phyloP scores from a whole-genome alignment of 2,797 vertebrate genomes.

The Bufotes viridis region DNA sequence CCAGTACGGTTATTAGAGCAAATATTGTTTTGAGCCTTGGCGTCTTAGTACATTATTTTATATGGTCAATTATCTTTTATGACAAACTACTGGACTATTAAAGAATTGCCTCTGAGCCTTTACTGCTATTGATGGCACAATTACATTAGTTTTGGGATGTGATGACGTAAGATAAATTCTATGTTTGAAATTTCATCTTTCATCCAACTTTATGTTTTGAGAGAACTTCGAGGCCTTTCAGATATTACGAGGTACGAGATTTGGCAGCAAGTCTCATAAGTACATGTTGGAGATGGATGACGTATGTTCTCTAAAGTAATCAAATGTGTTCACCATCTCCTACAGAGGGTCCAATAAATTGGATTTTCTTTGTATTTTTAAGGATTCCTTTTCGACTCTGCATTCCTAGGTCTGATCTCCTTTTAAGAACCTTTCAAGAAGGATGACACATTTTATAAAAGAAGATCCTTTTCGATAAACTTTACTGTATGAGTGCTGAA shows the following conservation, averaged over 20 bases:
- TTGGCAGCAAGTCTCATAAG: neutral
- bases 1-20: neutral
- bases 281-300: constrained; percentile 13
- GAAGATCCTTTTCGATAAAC: constrained; percentile 1
- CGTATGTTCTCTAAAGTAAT: constrained; percentile 20
- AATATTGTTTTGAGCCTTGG: neutral
- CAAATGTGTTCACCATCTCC: constrained; percentile 5
- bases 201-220: constrained; percentile 10
- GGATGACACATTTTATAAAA: neutral
- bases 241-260: neutral
- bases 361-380: constrained; percentile 9
- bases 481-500: neutral
- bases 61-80: neutral
- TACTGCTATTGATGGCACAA: neutral
- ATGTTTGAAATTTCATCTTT: constrained; percentile 27
- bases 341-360: constrained; percentile 25
- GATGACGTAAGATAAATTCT: neutral
- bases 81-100: neutral
- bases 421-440: constrained; percentile 1
- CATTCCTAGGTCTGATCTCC: constrained; percentile 1
- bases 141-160: neutral
- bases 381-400: constrained; percentile 13
- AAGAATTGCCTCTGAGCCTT: neutral
- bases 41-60: no score
- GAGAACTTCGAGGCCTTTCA: constrained; percentile 9